phyloP scores from a whole-genome alignment of 2,113 vertebrate species.

The Thinocorus orbignyianus region DNA sequence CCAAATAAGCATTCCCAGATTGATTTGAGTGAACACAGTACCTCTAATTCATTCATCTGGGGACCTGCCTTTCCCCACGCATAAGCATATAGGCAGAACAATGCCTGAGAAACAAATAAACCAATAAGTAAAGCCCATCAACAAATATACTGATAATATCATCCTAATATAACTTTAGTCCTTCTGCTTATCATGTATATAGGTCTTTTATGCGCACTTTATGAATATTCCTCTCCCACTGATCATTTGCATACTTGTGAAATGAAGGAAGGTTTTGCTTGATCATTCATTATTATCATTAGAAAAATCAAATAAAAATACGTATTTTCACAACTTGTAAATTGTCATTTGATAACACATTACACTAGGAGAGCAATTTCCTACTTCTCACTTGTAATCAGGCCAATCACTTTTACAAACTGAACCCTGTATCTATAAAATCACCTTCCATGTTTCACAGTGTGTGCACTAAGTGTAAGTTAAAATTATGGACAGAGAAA shows the following conservation, averaged over 20 bases:
- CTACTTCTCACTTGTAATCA: conserved; percentile 45
- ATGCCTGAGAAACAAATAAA: not conserved
- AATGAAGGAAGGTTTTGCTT: not conserved
- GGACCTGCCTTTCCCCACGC: not conserved
- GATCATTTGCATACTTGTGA: not conserved
- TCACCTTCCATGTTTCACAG: conserved; percentile 7
- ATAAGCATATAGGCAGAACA: not conserved
- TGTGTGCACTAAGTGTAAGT: not conserved
- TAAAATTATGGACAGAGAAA: not conserved
- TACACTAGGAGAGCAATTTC: conserved; percentile 35
- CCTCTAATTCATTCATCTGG: not conserved
- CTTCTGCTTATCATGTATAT: not conserved
- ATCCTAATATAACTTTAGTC: not conserved
- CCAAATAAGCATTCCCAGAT: not conserved
- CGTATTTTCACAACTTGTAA: conserved; percentile 31
- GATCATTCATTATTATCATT: conserved; percentile 32
- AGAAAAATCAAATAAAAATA: conserved; percentile 64
- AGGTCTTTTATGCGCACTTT: not conserved
- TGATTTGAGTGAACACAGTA: not conserved
- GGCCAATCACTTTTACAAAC: conserved; percentile 48
- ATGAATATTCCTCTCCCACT: not conserved
- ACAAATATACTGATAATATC: not conserved
- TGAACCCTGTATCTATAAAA: conserved; percentile 60
- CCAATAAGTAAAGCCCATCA: not conserved
- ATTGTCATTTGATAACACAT: conserved; percentile 43